These are phyloP conservation scores for Ferrisia virgata DNA, from an alignment of 2,888 invertebrate species.

Conservation along the genomic window DNA sequence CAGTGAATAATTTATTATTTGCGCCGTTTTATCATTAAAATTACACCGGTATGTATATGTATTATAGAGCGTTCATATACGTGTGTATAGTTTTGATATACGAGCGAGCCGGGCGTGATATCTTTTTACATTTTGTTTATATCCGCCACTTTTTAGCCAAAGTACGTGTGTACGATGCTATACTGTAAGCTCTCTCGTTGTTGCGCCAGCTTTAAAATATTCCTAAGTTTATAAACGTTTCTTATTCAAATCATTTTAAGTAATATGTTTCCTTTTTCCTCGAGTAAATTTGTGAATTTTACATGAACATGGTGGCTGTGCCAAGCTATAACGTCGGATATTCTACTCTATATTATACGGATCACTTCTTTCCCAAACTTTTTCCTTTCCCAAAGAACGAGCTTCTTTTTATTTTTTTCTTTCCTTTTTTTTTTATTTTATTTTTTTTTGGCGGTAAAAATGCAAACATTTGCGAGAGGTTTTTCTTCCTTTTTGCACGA, in stretches of 20 bases:
- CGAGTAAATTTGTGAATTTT: constrained; percentile 26
- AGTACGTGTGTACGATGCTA: neutral
- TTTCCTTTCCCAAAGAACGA: neutral
- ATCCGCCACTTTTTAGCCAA: neutral
- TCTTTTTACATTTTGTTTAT: constrained; percentile 5
- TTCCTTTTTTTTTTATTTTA: neutral
- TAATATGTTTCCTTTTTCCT: constrained; percentile 25
- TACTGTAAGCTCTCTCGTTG: neutral
- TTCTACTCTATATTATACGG: neutral
- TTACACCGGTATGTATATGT: neutral
- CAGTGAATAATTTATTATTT: constrained; percentile 2
- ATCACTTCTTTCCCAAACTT: neutral
- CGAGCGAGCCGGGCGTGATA: neutral
- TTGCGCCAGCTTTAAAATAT: neutral
- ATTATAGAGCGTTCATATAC: neutral
- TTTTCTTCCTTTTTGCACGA: neutral
- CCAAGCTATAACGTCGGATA: neutral
- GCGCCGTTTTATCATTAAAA: constrained; percentile 9
- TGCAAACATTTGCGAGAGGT: neutral
- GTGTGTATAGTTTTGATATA: neutral
- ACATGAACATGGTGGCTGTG: constrained; percentile 10
- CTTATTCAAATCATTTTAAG: constrained; percentile 23
- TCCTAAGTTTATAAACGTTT: constrained; percentile 23
- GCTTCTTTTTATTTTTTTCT: neutral
- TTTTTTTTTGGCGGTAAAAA: neutral